Percentiles rank a stretch among this genome's conserved stretches.
Evolutionary conservation across 1,140 invertebrate species (phyloP).

Genomic region (Drosophila ananassae): DNA sequence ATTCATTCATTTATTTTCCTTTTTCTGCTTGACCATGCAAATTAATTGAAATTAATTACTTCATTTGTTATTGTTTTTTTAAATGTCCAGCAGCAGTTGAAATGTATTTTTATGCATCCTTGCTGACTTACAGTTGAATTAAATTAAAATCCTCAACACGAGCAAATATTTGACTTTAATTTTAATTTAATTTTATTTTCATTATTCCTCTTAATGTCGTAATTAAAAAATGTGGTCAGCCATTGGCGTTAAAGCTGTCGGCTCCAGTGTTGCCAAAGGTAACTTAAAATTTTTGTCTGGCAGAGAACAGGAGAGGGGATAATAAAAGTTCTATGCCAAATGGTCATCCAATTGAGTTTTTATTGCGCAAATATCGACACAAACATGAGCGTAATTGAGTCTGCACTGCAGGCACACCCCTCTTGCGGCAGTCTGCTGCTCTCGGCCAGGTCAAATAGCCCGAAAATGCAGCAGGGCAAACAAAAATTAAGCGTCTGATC

Average conservation of each 20-base stretch:
- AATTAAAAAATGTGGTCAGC: slow-evolving; percentile 38
- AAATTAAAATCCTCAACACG: slow-evolving; percentile 38
- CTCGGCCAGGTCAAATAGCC: slow-evolving; percentile 47
- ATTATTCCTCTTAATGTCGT: slow-evolving; percentile 25
- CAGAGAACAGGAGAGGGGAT: not conserved
- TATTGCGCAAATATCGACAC: slow-evolving; percentile 64
- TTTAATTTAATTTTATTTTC: slow-evolving; percentile 26
- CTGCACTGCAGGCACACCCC: slow-evolving; percentile 26
- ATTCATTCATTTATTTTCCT: slow-evolving; percentile 18
- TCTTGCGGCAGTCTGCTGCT: not conserved
- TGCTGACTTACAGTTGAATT: slow-evolving; percentile 43
- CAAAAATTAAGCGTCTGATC: slow-evolving; percentile 58
- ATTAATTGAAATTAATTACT: slow-evolving; percentile 74
- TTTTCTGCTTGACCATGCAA: slow-evolving; percentile 42
- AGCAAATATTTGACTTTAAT: slow-evolving; percentile 61
- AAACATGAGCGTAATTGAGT: slow-evolving; percentile 74
- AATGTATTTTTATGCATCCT: slow-evolving; percentile 32
- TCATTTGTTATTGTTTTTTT: slow-evolving; percentile 38
- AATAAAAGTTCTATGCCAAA: slow-evolving; percentile 17
- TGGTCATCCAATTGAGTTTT: slow-evolving; percentile 62
- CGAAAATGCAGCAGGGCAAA: slow-evolving; percentile 59
- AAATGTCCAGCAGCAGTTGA: slow-evolving; percentile 14
- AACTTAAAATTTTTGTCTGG: slow-evolving; percentile 22
- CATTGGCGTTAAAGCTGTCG: slow-evolving; percentile 35
- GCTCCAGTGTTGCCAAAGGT: slow-evolving; percentile 7